These are phyloP conservation scores for Cetoscarus ocellatus DNA, from an alignment of 2,797 vertebrate species.

Conservation along the genomic window DNA sequence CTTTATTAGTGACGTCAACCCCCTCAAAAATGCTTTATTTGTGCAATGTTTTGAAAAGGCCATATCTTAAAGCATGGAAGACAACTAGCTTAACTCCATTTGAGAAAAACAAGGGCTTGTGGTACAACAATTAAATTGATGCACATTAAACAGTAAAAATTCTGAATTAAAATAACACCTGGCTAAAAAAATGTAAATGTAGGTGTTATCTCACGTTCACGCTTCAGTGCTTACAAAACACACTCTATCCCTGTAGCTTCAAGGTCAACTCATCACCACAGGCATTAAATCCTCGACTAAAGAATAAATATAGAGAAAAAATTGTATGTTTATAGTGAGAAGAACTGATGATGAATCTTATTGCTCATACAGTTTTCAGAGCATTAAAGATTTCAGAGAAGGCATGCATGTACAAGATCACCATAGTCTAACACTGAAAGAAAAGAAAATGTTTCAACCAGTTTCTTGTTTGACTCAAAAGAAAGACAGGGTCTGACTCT, in stretches of 20 bases:
- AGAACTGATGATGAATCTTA: too few relatives aligned
- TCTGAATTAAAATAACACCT: neutral
- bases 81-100: neutral
- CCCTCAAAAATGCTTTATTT: neutral
- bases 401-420: too few relatives aligned
- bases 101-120: neutral
- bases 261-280: constrained; percentile 34
- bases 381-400: too few relatives aligned
- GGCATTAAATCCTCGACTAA: constrained; percentile 3
- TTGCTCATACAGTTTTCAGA: too few relatives aligned
- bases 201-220: neutral
- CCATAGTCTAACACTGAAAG: too few relatives aligned
- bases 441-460: too few relatives aligned
- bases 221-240: neutral
- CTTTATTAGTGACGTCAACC: neutral
- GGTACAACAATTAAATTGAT: neutral
- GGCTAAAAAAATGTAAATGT: neutral
- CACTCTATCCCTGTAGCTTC: neutral
- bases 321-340: too few relatives aligned
- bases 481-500: too few relatives aligned
- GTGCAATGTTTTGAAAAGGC: neutral
- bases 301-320: neutral
- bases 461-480: too few relatives aligned
- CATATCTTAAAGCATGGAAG: neutral
- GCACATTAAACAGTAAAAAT: neutral